A percentile compares a stretch with the other conserved stretches of the same genome.
These are phyloP conservation scores for Chloropsis cyanopogon DNA, from an alignment of 2,113 vertebrate genomes.

Conservation along the genomic window DNA sequence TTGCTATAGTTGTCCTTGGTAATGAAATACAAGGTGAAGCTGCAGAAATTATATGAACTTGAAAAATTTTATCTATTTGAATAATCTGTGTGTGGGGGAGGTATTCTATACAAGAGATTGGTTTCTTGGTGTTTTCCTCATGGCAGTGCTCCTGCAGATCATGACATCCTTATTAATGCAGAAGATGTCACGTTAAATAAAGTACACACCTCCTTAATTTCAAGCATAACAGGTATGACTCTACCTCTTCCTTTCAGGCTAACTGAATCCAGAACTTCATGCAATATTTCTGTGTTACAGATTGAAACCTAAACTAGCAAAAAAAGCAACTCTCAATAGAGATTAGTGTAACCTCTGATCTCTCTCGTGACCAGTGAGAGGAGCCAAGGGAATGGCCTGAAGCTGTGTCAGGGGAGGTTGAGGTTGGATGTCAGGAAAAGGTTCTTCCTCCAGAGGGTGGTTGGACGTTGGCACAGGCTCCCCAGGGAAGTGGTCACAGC, in stretches of 20 bases:
- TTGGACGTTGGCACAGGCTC: not conserved
- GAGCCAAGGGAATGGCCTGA: not conserved
- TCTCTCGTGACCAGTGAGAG: fast-evolving
- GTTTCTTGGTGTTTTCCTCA: not conserved
- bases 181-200: not conserved
- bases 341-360: not conserved
- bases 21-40: slow-evolving; percentile 7
- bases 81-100: not conserved
- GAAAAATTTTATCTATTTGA: not conserved
- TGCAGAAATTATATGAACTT: not conserved
- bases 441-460: not conserved
- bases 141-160: not conserved
- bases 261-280: not conserved
- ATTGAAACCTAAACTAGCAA: not conserved
- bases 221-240: not conserved
- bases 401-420: not conserved
- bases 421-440: not conserved
- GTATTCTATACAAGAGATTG: not conserved
- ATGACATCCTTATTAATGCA: not conserved
- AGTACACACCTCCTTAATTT: not conserved
- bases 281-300: not conserved
- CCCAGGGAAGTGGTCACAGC: not conserved
- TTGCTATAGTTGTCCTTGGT: not conserved
- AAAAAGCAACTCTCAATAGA: not conserved
- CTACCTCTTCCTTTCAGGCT: not conserved